phyloP scores from a whole-genome alignment of 2,888 invertebrate species.

The Ennomos fuscantarius region DNA sequence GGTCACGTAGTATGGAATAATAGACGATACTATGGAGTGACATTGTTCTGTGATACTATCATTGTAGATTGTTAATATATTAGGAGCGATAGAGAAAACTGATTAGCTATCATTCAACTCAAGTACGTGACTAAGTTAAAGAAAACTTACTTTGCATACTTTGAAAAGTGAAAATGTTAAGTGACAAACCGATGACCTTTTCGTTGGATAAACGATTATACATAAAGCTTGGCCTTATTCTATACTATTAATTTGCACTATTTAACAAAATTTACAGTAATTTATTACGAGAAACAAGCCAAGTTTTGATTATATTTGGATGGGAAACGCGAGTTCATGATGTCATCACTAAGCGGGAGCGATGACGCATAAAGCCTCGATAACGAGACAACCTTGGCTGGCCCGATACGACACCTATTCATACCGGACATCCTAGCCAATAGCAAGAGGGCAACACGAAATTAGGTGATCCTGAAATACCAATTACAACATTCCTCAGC shows the following conservation, averaged over 20 bases:
- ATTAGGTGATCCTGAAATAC: conserved; percentile 25
- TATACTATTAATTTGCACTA: not conserved
- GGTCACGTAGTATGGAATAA: too few species aligned
- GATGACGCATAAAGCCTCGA: conserved; percentile 53
- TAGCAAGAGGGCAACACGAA: conserved; percentile 32
- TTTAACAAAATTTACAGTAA: conserved; percentile 11
- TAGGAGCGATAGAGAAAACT: not conserved
- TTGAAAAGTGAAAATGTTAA: not conserved
- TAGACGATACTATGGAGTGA: too few species aligned
- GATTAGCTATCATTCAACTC: conserved; percentile 10
- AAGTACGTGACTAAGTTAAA: too few species aligned
- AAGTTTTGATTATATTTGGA: conserved; percentile 23
- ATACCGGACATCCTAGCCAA: conserved; percentile 45
- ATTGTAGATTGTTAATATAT: too few species aligned
- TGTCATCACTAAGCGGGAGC: conserved; percentile 48
- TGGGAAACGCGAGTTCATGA: conserved; percentile 29
- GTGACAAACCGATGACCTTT: conserved; percentile 1
- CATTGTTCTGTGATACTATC: too few species aligned
- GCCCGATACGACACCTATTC: conserved; percentile 47
- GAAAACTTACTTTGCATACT: not conserved
- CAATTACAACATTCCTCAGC: conserved; percentile 2
- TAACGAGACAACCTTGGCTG: conserved; percentile 52
- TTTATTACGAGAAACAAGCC: conserved; percentile 9
- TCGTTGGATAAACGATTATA: conserved; percentile 4
- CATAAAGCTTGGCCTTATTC: not conserved